phyloP scores from a whole-genome alignment of 2,888 invertebrate species.

The Euzophera pinguis region DNA sequence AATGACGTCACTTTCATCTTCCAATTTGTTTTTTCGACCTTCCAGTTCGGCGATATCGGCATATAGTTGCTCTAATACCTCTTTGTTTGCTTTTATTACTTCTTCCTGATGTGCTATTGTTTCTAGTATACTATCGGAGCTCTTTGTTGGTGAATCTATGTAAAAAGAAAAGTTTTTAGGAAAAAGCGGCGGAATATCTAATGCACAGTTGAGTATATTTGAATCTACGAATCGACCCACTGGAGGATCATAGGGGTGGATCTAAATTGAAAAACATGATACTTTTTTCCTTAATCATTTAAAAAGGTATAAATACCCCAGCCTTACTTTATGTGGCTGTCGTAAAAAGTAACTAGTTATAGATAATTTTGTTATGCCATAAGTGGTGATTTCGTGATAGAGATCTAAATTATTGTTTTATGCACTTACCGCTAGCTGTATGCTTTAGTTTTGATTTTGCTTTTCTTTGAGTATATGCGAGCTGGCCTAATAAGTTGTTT shows the following conservation, averaged over 20 bases:
- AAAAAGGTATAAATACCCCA: too few relatives aligned
- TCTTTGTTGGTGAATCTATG: constrained; percentile 50
- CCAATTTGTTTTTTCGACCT: constrained; percentile 46
- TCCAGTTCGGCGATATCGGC: constrained; percentile 61
- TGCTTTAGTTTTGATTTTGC: constrained; percentile 47
- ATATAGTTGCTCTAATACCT: constrained; percentile 59
- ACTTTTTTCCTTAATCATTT: too few relatives aligned
- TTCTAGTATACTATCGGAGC: constrained; percentile 51
- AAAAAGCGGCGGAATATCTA: too few relatives aligned
- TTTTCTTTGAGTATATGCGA: constrained; percentile 50
- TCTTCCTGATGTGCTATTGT: constrained; percentile 67
- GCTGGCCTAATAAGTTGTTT: constrained; percentile 54
- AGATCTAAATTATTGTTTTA: background rate
- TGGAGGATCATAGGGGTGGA: too few relatives aligned
- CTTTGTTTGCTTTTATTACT: constrained; percentile 69
- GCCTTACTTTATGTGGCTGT: too few relatives aligned
- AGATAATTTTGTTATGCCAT: too few relatives aligned
- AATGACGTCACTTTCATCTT: constrained; percentile 33
- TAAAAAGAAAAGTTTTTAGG: background rate
- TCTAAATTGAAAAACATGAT: too few relatives aligned
- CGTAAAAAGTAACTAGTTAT: too few relatives aligned
- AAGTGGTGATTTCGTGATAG: too few relatives aligned
- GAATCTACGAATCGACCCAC: too few relatives aligned
- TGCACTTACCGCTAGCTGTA: constrained; percentile 38
- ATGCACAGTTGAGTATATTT: too few relatives aligned